Conservation (phyloP, 2,797 vertebrate genomes). For the Jordanella pulchra region DNA sequence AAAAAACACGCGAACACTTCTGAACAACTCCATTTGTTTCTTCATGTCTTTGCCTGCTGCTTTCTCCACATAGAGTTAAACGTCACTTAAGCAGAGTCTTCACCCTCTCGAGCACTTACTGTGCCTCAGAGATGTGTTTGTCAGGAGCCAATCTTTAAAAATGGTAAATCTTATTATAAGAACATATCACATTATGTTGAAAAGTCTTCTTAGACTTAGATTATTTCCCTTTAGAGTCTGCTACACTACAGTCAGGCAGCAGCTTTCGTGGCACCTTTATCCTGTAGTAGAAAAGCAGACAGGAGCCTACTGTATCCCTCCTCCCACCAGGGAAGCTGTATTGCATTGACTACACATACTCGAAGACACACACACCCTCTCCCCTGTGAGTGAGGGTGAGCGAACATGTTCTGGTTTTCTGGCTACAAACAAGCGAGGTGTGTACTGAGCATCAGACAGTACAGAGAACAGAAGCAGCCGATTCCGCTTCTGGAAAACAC, state of each 20-base stretch:
- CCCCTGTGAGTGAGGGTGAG: slow-evolving; percentile 37
- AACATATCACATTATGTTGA: slow-evolving; percentile 8
- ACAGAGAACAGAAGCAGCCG: slow-evolving; percentile 46
- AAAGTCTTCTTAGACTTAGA: slow-evolving; percentile 35
- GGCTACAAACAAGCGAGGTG: slow-evolving; percentile 38
- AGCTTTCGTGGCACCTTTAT: slow-evolving; percentile 52
- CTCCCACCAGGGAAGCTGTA: slow-evolving; percentile 34
- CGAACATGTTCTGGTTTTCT: slow-evolving; percentile 33
- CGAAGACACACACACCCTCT: slow-evolving; percentile 28
- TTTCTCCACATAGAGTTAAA: too few relatives aligned
- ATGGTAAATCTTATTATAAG: too few relatives aligned
- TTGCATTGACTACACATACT: slow-evolving; percentile 11
- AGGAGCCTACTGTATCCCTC: slow-evolving; percentile 45
- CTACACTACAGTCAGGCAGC: slow-evolving; percentile 33
- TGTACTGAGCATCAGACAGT: slow-evolving; percentile 24
- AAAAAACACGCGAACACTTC: too few relatives aligned
- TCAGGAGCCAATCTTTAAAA: too few relatives aligned
- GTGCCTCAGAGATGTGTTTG: too few relatives aligned
- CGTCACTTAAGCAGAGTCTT: too few relatives aligned
- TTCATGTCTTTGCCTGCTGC: too few relatives aligned
- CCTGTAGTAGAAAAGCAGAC: slow-evolving; percentile 18
- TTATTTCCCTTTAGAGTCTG: slow-evolving; percentile 42
- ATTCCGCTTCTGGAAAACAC: slow-evolving; percentile 54
- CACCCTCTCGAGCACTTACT: too few relatives aligned
- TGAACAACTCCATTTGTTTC: too few relatives aligned